phyloP scores from a whole-genome alignment of 2,888 invertebrate species.

The Pantelozetes paolii region DNA sequence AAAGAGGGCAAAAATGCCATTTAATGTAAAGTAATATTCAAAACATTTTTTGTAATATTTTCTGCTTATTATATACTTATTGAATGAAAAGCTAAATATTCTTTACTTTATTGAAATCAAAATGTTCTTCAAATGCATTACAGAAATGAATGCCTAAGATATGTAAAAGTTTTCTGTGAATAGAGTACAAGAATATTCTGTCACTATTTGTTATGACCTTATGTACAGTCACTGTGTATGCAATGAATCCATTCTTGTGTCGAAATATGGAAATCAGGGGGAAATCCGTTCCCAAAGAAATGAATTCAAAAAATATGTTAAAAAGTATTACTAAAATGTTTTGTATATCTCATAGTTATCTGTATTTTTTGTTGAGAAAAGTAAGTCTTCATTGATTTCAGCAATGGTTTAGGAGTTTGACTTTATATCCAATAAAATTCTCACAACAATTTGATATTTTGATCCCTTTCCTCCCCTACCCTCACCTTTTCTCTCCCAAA shows the following conservation, averaged over 20 bases:
- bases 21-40: background rate
- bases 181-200: background rate
- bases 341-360: conserved; percentile 30
- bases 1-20: background rate
- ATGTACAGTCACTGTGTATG: no score
- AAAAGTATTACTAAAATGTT: background rate
- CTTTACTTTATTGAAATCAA: no score
- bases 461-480: no score
- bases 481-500: no score
- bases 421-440: no score
- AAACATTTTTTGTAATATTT: background rate
- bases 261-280: conserved; percentile 28
- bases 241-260: background rate
- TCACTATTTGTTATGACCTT: background rate
- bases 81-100: background rate
- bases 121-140: no score
- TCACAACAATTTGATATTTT: no score
- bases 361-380: background rate
- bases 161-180: no score
- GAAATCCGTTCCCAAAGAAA: conserved; percentile 4
- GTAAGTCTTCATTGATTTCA: background rate
- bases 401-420: no score
- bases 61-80: conserved; percentile 6
- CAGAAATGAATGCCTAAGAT: no score
- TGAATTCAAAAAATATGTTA: conserved; percentile 28